phyloP scores from a whole-genome alignment of 1,140 invertebrate genomes.

The Apolygus lucorum region DNA sequence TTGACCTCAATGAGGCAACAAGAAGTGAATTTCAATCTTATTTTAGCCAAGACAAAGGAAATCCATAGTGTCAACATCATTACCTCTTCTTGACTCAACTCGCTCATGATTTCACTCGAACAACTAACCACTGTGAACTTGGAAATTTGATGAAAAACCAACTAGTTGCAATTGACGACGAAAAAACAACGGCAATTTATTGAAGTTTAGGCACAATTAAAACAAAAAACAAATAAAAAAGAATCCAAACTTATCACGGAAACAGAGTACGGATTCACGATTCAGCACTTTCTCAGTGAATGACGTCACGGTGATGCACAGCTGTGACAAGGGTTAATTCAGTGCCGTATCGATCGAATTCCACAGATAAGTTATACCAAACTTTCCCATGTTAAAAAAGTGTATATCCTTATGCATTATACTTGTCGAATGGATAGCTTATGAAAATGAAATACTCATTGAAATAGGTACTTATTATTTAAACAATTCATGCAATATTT shows the following conservation, averaged over 20 bases:
- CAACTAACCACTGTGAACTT: too few relatives aligned
- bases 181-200: background rate
- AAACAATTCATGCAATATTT: too few relatives aligned
- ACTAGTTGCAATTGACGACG: too few relatives aligned
- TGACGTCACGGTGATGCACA: background rate
- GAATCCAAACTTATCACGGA: background rate
- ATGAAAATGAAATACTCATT: too few relatives aligned
- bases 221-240: background rate
- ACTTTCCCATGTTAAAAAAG: too few relatives aligned
- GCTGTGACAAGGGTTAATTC: background rate
- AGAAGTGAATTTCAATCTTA: constrained; percentile 7
- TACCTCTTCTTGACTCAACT: constrained; percentile 65
- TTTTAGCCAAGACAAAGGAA: constrained; percentile 8
- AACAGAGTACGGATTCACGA: background rate
- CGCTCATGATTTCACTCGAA: constrained; percentile 47
- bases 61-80: constrained; percentile 30
- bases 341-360: background rate
- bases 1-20: too few relatives aligned
- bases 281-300: constrained; percentile 2
- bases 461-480: too few relatives aligned
- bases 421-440: too few relatives aligned
- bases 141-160: too few relatives aligned
- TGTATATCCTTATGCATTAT: too few relatives aligned
- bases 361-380: background rate
- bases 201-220: background rate